phyloP scores from a whole-genome alignment of 2,888 invertebrate species.

The Oxytorus armatus region DNA sequence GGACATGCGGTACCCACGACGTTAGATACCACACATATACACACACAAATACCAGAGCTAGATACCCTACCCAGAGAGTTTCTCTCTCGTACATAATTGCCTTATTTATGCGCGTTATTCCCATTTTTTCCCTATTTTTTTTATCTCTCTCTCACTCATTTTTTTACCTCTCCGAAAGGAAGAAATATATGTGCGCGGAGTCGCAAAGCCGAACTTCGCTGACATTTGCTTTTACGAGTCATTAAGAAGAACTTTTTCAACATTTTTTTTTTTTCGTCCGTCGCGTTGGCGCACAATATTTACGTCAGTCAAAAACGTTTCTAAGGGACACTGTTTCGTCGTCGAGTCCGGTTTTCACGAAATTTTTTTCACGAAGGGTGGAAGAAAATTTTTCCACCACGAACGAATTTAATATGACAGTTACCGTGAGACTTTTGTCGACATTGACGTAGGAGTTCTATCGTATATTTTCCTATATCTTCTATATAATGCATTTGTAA shows the following conservation, averaged over 20 bases:
- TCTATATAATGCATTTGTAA: slow-evolving; percentile 42
- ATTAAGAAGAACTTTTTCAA: slow-evolving; percentile 59
- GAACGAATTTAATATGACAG: slow-evolving; percentile 7
- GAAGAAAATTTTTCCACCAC: not conserved
- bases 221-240: slow-evolving; percentile 60
- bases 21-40: slow-evolving; percentile 33
- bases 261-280: too few relatives aligned
- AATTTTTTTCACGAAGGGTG: not conserved
- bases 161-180: slow-evolving; percentile 41
- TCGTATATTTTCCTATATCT: slow-evolving; percentile 1
- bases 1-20: slow-evolving; percentile 69
- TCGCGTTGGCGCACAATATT: too few relatives aligned
- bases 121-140: slow-evolving; percentile 52
- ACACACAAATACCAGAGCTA: slow-evolving; percentile 6
- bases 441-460: slow-evolving; percentile 3
- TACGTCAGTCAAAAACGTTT: too few relatives aligned
- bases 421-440: slow-evolving; percentile 6
- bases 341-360: not conserved
- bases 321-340: not conserved
- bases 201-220: not conserved
- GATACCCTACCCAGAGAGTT: slow-evolving; percentile 37
- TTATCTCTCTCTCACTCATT: slow-evolving; percentile 31
- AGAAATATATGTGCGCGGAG: slow-evolving; percentile 48
- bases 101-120: slow-evolving; percentile 72
- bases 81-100: slow-evolving; percentile 72